phyloP scores from a whole-genome alignment of 2,113 vertebrate genomes.

The Blennius ocellaris region DNA sequence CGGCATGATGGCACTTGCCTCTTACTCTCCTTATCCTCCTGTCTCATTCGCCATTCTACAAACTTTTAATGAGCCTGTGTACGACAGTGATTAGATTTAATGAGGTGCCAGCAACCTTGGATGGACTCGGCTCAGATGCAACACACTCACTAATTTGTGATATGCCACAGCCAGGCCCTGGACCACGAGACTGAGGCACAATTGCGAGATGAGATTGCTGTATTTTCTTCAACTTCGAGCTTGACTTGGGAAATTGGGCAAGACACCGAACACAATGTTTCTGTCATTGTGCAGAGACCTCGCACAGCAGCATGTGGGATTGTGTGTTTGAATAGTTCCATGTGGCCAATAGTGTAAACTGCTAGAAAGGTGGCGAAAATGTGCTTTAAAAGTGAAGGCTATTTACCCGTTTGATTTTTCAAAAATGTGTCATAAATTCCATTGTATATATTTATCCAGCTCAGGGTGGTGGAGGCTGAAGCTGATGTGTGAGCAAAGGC shows the following conservation, averaged over 20 bases:
- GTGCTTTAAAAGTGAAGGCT: too few species aligned
- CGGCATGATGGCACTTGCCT: conserved; percentile 42
- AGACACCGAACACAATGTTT: too few species aligned
- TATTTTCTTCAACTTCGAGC: conserved; percentile 12
- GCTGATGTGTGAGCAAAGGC: too few species aligned
- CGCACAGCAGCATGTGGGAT: too few species aligned
- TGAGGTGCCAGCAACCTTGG: conserved; percentile 64
- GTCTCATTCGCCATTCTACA: conserved; percentile 41
- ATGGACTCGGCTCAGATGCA: conserved; percentile 49
- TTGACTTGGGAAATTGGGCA: conserved; percentile 23
- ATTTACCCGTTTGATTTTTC: too few species aligned
- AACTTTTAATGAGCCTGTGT: conserved; percentile 67
- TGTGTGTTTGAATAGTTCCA: too few species aligned
- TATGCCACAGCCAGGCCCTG: conserved; percentile 5
- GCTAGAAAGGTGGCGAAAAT: too few species aligned
- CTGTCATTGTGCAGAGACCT: too few species aligned
- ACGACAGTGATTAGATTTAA: conserved; percentile 67
- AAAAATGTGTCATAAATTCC: too few species aligned
- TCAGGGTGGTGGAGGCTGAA: too few species aligned
- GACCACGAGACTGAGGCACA: conserved; percentile 24
- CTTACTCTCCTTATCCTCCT: conserved; percentile 35
- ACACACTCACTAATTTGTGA: conserved; percentile 41
- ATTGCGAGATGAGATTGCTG: conserved; percentile 17
- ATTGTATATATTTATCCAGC: too few species aligned
- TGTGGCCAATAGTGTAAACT: too few species aligned